A percentile compares a stretch with the other conserved stretches of the same genome.
Evolutionary conservation across 2,113 vertebrate species (phyloP).

Genomic region (Falcunculus frontatus): DNA sequence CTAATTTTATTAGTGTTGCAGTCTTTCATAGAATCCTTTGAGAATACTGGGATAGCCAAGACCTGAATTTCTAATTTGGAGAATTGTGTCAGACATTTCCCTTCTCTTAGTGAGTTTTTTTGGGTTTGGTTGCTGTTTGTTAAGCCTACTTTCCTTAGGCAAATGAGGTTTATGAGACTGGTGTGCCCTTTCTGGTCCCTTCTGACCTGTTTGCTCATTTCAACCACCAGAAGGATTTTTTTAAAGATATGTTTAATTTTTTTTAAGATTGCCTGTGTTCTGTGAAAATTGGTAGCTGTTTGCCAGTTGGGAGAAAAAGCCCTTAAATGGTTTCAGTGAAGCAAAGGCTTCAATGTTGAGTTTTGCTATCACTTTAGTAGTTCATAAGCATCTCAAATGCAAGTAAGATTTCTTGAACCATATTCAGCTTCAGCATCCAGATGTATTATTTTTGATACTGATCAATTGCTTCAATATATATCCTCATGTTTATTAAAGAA

Average conservation of each 20-base stretch:
- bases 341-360: background rate
- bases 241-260: background rate
- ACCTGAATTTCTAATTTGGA: constrained; percentile 39
- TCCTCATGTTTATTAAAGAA: background rate
- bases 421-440: background rate
- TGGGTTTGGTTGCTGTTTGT: background rate
- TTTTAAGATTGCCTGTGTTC: background rate
- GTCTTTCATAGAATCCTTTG: constrained; percentile 23
- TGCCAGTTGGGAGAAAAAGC: background rate
- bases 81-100: constrained; percentile 20
- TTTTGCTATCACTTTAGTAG: background rate
- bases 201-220: background rate
- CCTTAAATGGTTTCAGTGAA: background rate
- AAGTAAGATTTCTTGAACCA: background rate
- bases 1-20: constrained; percentile 38
- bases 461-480: background rate
- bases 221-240: background rate
- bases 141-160: background rate
- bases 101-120: background rate
- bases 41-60: constrained; percentile 18
- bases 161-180: background rate
- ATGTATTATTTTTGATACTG: background rate
- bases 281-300: background rate
- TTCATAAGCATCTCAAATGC: background rate
- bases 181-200: background rate